These are phyloP conservation scores for Pedionomus torquatus DNA, from an alignment of 2,113 vertebrate genomes.

Conservation along the genomic window DNA sequence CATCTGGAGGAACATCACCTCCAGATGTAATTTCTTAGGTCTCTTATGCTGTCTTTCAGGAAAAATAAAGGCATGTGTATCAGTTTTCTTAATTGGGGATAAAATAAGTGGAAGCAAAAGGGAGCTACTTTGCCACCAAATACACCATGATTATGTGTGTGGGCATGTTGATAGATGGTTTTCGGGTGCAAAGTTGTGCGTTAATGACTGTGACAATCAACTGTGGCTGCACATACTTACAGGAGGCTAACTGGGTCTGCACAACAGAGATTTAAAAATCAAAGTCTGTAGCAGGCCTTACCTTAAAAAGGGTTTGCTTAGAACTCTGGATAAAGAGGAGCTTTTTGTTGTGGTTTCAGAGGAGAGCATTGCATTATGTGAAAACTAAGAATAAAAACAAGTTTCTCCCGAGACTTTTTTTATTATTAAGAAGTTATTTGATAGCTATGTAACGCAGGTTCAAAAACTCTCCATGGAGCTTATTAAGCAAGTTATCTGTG, in stretches of 20 bases:
- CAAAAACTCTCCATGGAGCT: not conserved
- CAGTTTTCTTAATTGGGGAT: not conserved
- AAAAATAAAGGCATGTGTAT: not conserved
- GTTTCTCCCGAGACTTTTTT: not conserved
- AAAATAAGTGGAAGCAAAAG: not conserved
- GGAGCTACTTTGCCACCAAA: not conserved
- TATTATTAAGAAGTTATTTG: not conserved
- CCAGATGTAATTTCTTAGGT: not conserved
- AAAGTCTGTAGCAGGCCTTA: not conserved
- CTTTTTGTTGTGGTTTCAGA: not conserved
- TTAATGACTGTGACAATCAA: not conserved
- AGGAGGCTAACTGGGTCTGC: not conserved
- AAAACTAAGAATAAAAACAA: not conserved
- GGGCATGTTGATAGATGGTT: not conserved
- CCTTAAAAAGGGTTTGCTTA: not conserved
- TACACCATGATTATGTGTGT: not conserved
- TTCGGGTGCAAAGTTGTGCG: not conserved
- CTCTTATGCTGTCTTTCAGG: not conserved
- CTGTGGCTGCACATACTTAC: not conserved
- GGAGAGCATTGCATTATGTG: not conserved
- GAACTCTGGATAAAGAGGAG: not conserved
- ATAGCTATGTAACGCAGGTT: not conserved
- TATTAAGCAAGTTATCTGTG: slow-evolving; percentile 22
- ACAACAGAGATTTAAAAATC: not conserved
- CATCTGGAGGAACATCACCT: not conserved